Base-by-base conservation (phyloP, 2,113 vertebrate genomes). In the Rhynchomys soricoides region DNA sequence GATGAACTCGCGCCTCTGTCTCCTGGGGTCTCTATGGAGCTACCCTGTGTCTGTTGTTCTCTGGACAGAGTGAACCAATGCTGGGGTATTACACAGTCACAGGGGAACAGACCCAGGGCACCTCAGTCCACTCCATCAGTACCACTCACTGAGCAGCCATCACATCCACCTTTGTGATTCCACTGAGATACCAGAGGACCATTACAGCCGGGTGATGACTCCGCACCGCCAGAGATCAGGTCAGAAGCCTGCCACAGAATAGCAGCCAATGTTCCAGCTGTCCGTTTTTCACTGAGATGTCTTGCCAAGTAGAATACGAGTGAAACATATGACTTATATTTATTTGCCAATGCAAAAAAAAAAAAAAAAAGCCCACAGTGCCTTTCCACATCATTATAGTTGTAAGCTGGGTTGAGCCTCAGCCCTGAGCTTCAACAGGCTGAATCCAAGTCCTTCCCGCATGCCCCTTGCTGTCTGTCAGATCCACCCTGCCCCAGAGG, bases 131-230 rank as follows among this genome's bases (percentile, higher is more conserved):
- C 52, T 5, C 8, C 8, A 40, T 34, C 19, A 24, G 43, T 7
- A 50, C 48, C 86, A 50, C 55, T 89, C 71, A 66, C n/a, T 52
- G 55, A 43, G 73, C 70, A 78, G 22, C 40, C n/a, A 31, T 57
- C 48, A 96, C 70, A 73, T 1, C 7, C 31, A 21, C 24, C 40
- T 50, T 40, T 55, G 59, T 19, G 37, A 75, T 55, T 45, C 83
- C 88, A 89, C 43, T 45, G 73, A 94, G 73, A 24, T 43, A 73
- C 89, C 12, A 74, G 40, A 78, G 57, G 40, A 40, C 40, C 24
- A 7, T 40, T 0, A 48, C 1, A 0, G 70, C 70, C 77, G 26
- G n/a, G 66, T 0, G 4, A 83, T 3, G 1, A 21, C 45, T 71
- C 13, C 29, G 37, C 48, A 13, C 68, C 71, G 62, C 55, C 37